phyloP scores from a whole-genome alignment of 2,797 vertebrate species.

The Sebastes miniatus region DNA sequence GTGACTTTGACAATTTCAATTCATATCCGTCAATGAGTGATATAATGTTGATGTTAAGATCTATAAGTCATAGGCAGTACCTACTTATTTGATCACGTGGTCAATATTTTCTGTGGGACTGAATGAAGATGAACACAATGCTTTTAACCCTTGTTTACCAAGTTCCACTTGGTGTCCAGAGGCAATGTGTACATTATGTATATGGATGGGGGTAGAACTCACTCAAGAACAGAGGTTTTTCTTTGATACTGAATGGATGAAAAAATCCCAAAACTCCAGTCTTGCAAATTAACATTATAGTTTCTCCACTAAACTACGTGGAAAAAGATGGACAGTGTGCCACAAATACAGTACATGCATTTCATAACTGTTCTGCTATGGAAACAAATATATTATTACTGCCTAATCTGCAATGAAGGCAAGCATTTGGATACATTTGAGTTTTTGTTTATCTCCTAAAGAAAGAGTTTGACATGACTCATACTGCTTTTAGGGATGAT shows the following conservation, averaged over 20 bases:
- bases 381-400: not conserved
- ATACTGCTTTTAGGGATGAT: not conserved
- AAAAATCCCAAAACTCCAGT: not conserved
- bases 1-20: constrained; percentile 15
- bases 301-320: not conserved
- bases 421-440: not conserved
- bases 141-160: not conserved
- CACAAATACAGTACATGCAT: not conserved
- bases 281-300: not conserved
- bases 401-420: not conserved
- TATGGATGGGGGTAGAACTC: not conserved
- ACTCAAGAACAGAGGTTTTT: not conserved
- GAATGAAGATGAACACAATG: not conserved
- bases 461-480: not conserved
- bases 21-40: constrained; percentile 4
- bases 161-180: not conserved
- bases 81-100: not conserved
- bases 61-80: not conserved
- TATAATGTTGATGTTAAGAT: not conserved
- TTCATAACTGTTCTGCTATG: not conserved
- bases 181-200: not conserved
- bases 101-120: not conserved
- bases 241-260: not conserved
- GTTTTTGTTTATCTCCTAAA: not conserved
- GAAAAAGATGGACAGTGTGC: not conserved